phyloP scores from a whole-genome alignment of 2,888 invertebrate genomes.

The Gasteruption jaculator region DNA sequence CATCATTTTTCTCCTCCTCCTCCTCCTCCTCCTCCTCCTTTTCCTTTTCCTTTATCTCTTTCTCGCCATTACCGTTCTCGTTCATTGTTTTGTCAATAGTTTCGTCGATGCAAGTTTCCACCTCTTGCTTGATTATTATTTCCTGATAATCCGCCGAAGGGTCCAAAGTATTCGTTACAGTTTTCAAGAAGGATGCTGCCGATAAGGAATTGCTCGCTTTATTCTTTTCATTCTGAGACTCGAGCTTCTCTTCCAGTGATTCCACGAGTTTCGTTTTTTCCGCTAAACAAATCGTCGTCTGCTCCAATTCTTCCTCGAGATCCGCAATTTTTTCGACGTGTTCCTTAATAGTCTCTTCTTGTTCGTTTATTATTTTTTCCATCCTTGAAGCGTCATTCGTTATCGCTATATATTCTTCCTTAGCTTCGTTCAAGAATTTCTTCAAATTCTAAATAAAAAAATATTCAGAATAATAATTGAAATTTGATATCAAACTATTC shows the following conservation, averaged over 20 bases:
- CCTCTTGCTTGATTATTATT: too few relatives aligned
- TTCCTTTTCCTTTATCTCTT: constrained; percentile 17
- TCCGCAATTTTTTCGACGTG: constrained; percentile 34
- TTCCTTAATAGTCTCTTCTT: constrained; percentile 30
- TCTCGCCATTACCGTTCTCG: too few relatives aligned
- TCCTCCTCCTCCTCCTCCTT: constrained; percentile 14
- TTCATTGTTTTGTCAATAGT: too few relatives aligned
- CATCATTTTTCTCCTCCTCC: background rate
- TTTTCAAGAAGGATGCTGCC: too few relatives aligned
- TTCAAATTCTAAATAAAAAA: constrained; percentile 32
- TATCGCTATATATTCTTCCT: constrained; percentile 41
- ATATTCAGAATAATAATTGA: background rate
- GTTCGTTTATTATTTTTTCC: constrained; percentile 28
- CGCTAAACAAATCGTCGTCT: constrained; percentile 32
- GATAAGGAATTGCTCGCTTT: constrained; percentile 6
- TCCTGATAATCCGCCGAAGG: too few relatives aligned
- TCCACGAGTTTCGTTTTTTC: constrained; percentile 34
- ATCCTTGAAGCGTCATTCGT: constrained; percentile 28
- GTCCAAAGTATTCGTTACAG: too few relatives aligned
- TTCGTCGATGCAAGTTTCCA: too few relatives aligned
- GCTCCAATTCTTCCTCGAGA: constrained; percentile 34
- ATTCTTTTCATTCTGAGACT: constrained; percentile 21
- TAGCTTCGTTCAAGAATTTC: constrained; percentile 42
- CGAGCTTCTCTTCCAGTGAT: constrained; percentile 34
- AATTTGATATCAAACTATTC: too few relatives aligned